phyloP scores from a whole-genome alignment of 2,797 vertebrate genomes.

The Poeciliopsis turneri region DNA sequence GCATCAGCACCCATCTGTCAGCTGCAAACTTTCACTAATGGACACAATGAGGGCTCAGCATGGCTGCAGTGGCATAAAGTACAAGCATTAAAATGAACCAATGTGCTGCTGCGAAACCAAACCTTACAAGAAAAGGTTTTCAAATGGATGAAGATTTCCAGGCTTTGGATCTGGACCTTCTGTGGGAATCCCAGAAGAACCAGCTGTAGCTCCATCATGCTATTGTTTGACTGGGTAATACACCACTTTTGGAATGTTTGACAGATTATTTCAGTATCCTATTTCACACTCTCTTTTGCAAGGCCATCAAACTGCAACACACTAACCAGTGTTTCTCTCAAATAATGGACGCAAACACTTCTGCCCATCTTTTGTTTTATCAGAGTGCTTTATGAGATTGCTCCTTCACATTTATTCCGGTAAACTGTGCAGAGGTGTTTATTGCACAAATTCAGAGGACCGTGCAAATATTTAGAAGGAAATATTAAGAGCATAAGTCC shows the following conservation, averaged over 20 bases:
- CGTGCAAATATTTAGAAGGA: neutral
- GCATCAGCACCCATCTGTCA: constrained; percentile 32
- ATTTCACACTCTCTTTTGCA: neutral
- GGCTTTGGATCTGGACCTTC: constrained; percentile 6
- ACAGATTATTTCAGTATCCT: neutral
- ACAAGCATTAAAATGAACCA: constrained; percentile 34
- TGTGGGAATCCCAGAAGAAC: constrained; percentile 23
- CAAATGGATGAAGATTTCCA: neutral
- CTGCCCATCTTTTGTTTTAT: neutral
- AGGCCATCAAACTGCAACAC: constrained; percentile 12
- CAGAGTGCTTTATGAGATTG: neutral
- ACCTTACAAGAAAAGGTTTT: constrained; percentile 7
- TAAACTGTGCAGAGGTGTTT: neutral
- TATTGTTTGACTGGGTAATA: neutral
- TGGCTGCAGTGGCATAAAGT: neutral
- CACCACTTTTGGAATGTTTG: neutral
- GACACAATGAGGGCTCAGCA: constrained; percentile 18
- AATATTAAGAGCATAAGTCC: neutral
- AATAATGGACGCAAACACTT: neutral
- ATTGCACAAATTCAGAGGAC: neutral
- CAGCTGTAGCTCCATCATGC: constrained; percentile 3
- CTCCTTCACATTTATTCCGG: neutral
- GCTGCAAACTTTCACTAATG: constrained; percentile 34
- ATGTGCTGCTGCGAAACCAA: neutral
- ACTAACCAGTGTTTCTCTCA: neutral